These are phyloP conservation scores for Achlya flavicornis DNA, from an alignment of 2,888 invertebrate species.

Conservation along the genomic window DNA sequence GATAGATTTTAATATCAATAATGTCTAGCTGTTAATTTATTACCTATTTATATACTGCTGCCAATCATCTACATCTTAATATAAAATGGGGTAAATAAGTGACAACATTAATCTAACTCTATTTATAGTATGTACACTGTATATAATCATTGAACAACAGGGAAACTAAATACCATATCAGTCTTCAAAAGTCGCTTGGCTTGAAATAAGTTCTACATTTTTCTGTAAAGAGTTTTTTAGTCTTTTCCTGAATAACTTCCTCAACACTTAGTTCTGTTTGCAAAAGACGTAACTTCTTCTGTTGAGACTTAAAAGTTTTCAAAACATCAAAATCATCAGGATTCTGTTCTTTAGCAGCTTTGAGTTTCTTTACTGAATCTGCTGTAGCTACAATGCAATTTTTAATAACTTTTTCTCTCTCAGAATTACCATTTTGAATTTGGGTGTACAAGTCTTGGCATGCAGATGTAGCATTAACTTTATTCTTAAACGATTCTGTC, in stretches of 20 bases:
- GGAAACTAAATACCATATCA: conserved; percentile 55
- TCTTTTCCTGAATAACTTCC: conserved; percentile 94
- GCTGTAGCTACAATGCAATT: conserved; percentile 90
- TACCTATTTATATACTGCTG: background rate
- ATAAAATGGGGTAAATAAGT: background rate
- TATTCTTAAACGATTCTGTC: conserved; percentile 93
- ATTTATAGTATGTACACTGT: background rate
- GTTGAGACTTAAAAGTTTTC: conserved; percentile 91
- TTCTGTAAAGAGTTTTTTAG: conserved; percentile 93
- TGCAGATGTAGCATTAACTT: conserved; percentile 87
- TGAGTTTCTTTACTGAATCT: conserved; percentile 87
- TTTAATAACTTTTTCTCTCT: conserved; percentile 90
- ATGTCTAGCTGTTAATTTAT: no score
- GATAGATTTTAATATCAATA: no score
- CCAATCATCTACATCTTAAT: background rate
- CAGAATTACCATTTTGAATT: conserved; percentile 87
- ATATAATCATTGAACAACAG: conserved; percentile 30
- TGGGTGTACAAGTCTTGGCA: conserved; percentile 91
- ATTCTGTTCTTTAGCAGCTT: conserved; percentile 84
- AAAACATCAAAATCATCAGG: conserved; percentile 86
- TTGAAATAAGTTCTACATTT: conserved; percentile 92
- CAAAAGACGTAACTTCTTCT: conserved; percentile 92
- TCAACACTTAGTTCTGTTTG: conserved; percentile 95
- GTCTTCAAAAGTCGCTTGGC: conserved; percentile 81
- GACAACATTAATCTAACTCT: background rate